Percentiles rank a stretch among this genome's conserved stretches.
Evolutionary conservation across 1,140 invertebrate species (phyloP).

Genomic region (Diabrotica virgifera): DNA sequence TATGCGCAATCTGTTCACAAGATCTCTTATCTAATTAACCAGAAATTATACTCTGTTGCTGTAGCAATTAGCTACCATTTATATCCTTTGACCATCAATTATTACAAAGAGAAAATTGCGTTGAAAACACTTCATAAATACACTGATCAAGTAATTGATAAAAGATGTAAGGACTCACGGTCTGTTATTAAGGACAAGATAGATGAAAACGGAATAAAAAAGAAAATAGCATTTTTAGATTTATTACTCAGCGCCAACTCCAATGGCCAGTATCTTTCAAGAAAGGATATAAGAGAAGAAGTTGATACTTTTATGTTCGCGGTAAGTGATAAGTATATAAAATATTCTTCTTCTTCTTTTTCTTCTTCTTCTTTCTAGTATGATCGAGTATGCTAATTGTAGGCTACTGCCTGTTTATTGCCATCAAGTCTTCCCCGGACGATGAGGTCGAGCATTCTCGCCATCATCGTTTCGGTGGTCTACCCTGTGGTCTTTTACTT

Average conservation of each 20-base stretch:
- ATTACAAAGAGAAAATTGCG: constrained; percentile 48
- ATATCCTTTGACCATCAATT: constrained; percentile 35
- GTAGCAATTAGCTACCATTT: constrained; percentile 33
- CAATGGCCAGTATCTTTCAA: constrained; percentile 55
- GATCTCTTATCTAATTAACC: constrained; percentile 48
- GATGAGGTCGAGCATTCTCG: no score
- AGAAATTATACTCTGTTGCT: constrained; percentile 44
- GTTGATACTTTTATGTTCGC: constrained; percentile 87
- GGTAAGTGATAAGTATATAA: constrained; percentile 45
- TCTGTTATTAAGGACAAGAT: background rate
- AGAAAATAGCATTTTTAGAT: constrained; percentile 72
- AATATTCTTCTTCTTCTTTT: no score
- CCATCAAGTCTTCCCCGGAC: no score
- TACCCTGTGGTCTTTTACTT: no score
- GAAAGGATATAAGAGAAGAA: constrained; percentile 74
- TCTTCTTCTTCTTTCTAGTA: no score
- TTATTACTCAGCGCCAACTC: constrained; percentile 60
- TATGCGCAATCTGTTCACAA: constrained; percentile 71
- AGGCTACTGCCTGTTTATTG: no score
- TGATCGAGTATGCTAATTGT: no score
- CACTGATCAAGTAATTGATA: constrained; percentile 58
- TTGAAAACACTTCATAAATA: constrained; percentile 67
- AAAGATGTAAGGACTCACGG: constrained; percentile 44
- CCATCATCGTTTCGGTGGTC: no score
- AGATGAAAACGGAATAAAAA: constrained; percentile 49